Conservation (phyloP, 2,888 invertebrate species). For the Erynnis tages region DNA sequence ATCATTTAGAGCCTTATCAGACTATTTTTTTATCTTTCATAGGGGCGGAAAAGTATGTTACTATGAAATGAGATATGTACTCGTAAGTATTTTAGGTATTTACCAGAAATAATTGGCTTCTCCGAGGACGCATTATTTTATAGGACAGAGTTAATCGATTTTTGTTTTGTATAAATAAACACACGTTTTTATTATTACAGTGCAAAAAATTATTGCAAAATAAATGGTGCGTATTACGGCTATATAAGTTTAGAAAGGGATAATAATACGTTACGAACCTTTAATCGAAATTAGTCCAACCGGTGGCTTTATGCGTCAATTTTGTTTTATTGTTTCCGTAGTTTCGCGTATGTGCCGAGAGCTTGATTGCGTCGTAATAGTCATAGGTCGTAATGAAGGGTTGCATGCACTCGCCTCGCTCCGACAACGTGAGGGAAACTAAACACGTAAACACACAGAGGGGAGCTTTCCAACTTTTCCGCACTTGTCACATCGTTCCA, state of each 20-base stretch:
- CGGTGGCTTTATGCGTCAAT: constrained; percentile 64
- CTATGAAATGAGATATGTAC: too few relatives aligned
- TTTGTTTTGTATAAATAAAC: too few relatives aligned
- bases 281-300: constrained; percentile 27
- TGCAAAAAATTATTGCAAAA: neutral
- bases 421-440: constrained; percentile 56
- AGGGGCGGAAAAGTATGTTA: too few relatives aligned
- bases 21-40: too few relatives aligned
- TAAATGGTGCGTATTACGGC: neutral
- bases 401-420: constrained; percentile 63
- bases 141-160: too few relatives aligned
- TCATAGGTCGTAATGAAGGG: constrained; percentile 74
- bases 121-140: neutral
- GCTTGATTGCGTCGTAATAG: constrained; percentile 76
- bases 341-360: constrained; percentile 76
- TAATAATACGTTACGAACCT: constrained; percentile 14
- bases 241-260: constrained; percentile 2
- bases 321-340: constrained; percentile 76
- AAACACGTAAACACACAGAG: constrained; percentile 55
- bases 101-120: too few relatives aligned
- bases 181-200: neutral
- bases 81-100: too few relatives aligned
- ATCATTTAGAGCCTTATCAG: too few relatives aligned
- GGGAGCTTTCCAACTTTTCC: constrained; percentile 64
- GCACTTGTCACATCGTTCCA: constrained; percentile 61